Conservation (phyloP, 2,888 invertebrate species). For the Phalera bucephala region DNA sequence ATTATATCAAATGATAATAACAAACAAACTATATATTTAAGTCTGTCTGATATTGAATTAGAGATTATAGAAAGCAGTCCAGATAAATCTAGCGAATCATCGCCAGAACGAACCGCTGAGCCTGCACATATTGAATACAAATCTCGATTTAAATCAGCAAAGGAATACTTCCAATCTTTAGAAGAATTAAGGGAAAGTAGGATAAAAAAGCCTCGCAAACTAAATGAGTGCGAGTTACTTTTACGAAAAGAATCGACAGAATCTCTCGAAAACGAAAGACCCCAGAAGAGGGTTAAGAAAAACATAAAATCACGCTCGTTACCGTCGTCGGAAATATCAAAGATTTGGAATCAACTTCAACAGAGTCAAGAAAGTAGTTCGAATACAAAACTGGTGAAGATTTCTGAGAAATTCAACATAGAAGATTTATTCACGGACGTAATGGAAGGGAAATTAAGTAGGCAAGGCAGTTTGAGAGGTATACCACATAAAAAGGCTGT, state of each 20-base stretch:
- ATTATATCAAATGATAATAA: slow-evolving; percentile 36
- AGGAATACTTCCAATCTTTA: slow-evolving; percentile 75
- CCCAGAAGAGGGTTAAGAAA: slow-evolving; percentile 53
- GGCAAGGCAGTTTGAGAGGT: slow-evolving; percentile 77
- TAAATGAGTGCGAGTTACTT: slow-evolving; percentile 68
- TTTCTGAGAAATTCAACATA: slow-evolving; percentile 79
- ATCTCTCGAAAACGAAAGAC: slow-evolving; percentile 57
- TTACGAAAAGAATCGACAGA: slow-evolving; percentile 57
- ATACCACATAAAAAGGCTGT: slow-evolving; percentile 81
- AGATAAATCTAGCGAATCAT: slow-evolving; percentile 46
- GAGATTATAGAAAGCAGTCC: slow-evolving; percentile 66
- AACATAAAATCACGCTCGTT: slow-evolving; percentile 67
- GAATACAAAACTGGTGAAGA: slow-evolving; percentile 61
- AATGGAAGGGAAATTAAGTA: slow-evolving; percentile 70
- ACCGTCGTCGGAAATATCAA: slow-evolving; percentile 73
- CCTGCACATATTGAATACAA: slow-evolving; percentile 62
- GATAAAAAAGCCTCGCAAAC: slow-evolving; percentile 51
- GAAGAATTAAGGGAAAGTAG: slow-evolving; percentile 59
- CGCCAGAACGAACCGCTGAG: slow-evolving; percentile 46
- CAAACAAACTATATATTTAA: slow-evolving; percentile 57
- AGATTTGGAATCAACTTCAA: slow-evolving; percentile 64
- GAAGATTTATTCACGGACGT: slow-evolving; percentile 77
- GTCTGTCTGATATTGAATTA: slow-evolving; percentile 70
- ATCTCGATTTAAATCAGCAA: slow-evolving; percentile 73
- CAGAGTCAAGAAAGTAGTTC: slow-evolving; percentile 40